phyloP scores from a whole-genome alignment of 2,113 vertebrate species.

The Malurus elegans region DNA sequence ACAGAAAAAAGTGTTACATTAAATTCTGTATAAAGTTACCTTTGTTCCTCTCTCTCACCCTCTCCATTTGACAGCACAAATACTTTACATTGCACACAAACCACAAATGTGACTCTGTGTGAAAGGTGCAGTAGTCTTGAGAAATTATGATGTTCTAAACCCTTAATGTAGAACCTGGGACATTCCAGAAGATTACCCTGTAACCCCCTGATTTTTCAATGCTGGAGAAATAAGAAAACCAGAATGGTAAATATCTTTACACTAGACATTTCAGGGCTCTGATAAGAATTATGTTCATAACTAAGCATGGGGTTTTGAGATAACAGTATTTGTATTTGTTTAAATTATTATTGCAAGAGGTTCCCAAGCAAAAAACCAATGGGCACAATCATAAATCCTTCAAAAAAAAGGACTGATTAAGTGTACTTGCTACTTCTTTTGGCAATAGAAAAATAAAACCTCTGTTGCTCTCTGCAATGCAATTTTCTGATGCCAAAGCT shows the following conservation, averaged over 20 bases:
- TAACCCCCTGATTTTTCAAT: background rate
- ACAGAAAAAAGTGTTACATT: background rate
- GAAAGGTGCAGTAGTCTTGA: background rate
- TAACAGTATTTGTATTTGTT: background rate
- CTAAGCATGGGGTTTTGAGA: background rate
- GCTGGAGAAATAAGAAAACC: background rate
- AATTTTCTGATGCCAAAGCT: background rate
- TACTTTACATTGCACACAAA: background rate
- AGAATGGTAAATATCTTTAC: background rate
- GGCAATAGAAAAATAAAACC: background rate
- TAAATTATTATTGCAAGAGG: background rate
- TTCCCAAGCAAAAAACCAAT: background rate
- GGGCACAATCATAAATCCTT: background rate
- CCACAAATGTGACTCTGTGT: background rate
- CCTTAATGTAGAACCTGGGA: fast-evolving
- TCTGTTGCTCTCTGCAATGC: background rate
- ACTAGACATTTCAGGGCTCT: background rate
- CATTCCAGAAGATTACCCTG: background rate
- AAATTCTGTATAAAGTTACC: background rate
- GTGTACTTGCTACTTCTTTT: background rate
- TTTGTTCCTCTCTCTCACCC: background rate
- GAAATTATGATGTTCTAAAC: background rate
- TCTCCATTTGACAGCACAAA: background rate
- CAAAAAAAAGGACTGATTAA: background rate
- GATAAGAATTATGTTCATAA: background rate